Evolutionary conservation across 2,113 vertebrate species (phyloP).

Genomic region (Dicrurus megarhynchus): DNA sequence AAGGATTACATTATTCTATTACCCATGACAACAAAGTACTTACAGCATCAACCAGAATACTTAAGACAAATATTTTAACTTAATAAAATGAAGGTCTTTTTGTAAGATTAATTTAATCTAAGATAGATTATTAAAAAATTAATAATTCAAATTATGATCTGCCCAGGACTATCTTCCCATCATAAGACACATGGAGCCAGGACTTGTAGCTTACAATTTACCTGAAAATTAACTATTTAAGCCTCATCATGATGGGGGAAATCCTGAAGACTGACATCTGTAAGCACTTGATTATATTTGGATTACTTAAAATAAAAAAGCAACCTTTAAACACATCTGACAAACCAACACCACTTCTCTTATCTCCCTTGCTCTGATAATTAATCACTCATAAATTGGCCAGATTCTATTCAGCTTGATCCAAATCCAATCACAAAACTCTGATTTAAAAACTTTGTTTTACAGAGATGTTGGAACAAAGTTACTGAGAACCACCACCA

Average conservation of each 20-base stretch:
- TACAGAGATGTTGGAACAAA: background rate
- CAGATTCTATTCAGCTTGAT: background rate
- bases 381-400: background rate
- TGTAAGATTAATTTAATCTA: background rate
- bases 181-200: background rate
- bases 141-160: background rate
- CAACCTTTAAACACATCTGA: background rate
- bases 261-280: background rate
- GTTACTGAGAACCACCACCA: background rate
- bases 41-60: background rate
- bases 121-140: background rate
- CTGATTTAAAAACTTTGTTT: background rate
- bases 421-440: background rate
- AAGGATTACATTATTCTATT: background rate
- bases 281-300: background rate
- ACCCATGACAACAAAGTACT: background rate
- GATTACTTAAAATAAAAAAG: background rate
- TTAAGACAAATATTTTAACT: background rate
- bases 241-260: background rate
- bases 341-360: background rate
- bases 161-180: background rate
- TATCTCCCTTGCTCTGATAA: background rate
- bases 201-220: background rate
- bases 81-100: background rate
- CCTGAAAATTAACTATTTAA: background rate